phyloP scores from a whole-genome alignment of 35 echinoderm and acorn worm genomes.

The Holothuria glaberrima region DNA sequence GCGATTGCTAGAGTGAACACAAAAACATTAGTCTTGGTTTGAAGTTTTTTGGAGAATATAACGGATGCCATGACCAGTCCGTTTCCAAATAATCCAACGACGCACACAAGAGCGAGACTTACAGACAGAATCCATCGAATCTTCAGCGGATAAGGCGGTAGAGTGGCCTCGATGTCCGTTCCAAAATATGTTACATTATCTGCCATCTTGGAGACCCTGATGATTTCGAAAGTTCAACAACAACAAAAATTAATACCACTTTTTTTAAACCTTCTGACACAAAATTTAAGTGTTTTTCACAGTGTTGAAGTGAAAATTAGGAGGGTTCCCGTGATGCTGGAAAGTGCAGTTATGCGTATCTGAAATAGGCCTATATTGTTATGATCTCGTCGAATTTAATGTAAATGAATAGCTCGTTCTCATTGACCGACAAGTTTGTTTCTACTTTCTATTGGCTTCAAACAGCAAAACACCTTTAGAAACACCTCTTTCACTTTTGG shows the following conservation, averaged over 20 bases:
- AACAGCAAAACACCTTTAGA: no score
- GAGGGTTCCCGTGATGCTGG: no score
- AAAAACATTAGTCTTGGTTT: conserved; percentile 69
- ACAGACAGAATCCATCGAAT: conserved; percentile 11
- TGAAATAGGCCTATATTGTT: no score
- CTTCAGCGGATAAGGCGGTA: conserved; percentile 28
- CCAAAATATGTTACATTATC: not conserved
- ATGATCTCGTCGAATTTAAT: no score
- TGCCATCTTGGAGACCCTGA: not conserved
- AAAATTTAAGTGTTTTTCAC: no score
- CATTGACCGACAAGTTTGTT: no score
- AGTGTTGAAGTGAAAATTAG: no score
- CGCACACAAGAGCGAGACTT: not conserved
- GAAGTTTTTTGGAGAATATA: conserved; percentile 53
- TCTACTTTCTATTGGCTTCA: no score
- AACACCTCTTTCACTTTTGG: no score
- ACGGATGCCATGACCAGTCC: conserved; percentile 62
- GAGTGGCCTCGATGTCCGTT: not conserved
- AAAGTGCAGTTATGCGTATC: no score
- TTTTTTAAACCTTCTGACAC: not conserved
- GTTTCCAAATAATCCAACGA: conserved; percentile 54
- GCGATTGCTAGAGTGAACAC: conserved; percentile 58
- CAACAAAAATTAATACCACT: not conserved
- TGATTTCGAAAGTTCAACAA: not conserved
- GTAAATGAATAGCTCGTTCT: no score